A percentile compares a stretch with the other conserved stretches of the same genome.
Conservation (phyloP, 2,888 invertebrate species). For the Dione vanillae region DNA sequence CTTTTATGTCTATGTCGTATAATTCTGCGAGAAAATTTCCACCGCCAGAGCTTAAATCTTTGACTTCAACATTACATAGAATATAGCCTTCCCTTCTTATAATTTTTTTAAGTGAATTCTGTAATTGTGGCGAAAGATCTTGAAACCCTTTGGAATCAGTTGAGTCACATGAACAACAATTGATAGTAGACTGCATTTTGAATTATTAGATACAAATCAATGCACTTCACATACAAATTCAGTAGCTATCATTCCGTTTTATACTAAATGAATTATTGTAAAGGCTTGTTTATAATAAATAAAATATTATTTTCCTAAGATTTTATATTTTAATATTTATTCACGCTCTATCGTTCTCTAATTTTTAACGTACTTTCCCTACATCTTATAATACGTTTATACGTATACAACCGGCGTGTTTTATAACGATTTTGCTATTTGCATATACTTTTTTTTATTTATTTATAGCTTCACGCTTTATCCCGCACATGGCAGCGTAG, state of each 20-base stretch:
- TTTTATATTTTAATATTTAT: not conserved
- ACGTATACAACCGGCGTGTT: not conserved
- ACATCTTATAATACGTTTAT: not conserved
- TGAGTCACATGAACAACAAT: not conserved
- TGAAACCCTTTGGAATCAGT: conserved; percentile 8
- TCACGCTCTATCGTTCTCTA: too few relatives aligned
- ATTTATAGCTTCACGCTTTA: too few relatives aligned
- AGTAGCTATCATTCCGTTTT: not conserved
- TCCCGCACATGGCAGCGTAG: too few relatives aligned
- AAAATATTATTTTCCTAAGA: not conserved
- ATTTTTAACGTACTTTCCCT: too few relatives aligned
- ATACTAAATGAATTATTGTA: conserved; percentile 5
- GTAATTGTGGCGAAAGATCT: conserved; percentile 43
- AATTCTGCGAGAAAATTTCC: conserved; percentile 59
- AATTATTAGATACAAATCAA: not conserved
- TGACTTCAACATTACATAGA: conserved; percentile 48
- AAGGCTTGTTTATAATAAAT: conserved; percentile 12
- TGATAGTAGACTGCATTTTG: conserved; percentile 24
- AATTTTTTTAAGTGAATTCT: conserved; percentile 49
- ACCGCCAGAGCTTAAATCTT: conserved; percentile 53
- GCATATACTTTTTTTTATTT: too few relatives aligned
- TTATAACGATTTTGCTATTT: too few relatives aligned
- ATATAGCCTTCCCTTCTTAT: conserved; percentile 50
- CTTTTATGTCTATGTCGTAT: conserved; percentile 59
- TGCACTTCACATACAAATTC: not conserved